Evolutionary conservation across 2,888 invertebrate genomes (phyloP).

Genomic region (Ethmia dodecea): DNA sequence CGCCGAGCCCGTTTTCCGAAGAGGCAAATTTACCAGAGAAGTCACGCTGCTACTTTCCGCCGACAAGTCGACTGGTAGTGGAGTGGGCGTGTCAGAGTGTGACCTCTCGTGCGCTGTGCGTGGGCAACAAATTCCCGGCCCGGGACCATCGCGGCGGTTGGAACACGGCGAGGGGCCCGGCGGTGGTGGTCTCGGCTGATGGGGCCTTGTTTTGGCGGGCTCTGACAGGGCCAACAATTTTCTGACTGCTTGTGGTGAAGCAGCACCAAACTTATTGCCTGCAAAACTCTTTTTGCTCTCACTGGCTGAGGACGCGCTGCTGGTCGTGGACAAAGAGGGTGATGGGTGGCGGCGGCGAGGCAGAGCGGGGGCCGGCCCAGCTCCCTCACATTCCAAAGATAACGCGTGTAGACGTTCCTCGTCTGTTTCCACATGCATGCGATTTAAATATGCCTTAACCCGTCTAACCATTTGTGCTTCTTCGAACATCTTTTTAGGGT

Average conservation of each 20-base stretch:
- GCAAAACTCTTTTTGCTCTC: conserved; percentile 81
- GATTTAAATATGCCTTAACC: conserved; percentile 96
- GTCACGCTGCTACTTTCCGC: conserved; percentile 97
- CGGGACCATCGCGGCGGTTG: conserved; percentile 80
- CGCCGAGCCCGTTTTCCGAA: conserved; percentile 93
- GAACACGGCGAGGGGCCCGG: conserved; percentile 82
- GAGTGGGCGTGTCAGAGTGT: conserved; percentile 92
- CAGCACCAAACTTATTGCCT: conserved; percentile 88
- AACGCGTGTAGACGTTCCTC: conserved; percentile 93
- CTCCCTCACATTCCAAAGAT: conserved; percentile 92
- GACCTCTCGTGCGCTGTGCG: conserved; percentile 91
- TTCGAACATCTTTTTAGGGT: conserved; percentile 99
- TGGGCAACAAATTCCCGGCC: conserved; percentile 59
- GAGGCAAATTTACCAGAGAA: conserved; percentile 92
- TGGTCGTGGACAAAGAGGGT: conserved; percentile 94
- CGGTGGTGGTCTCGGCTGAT: conserved; percentile 85
- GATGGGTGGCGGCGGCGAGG: conserved; percentile 92
- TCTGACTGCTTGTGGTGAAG: conserved; percentile 97
- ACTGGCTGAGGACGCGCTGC: conserved; percentile 92
- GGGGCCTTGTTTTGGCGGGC: conserved; percentile 91
- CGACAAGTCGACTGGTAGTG: conserved; percentile 91
- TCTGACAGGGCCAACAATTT: conserved; percentile 95
- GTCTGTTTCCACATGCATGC: conserved; percentile 94
- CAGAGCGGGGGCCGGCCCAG: conserved; percentile 79
- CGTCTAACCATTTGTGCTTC: conserved; percentile 99